Conservation (phyloP, 2,888 invertebrate species). For the Lysandra coridon region DNA sequence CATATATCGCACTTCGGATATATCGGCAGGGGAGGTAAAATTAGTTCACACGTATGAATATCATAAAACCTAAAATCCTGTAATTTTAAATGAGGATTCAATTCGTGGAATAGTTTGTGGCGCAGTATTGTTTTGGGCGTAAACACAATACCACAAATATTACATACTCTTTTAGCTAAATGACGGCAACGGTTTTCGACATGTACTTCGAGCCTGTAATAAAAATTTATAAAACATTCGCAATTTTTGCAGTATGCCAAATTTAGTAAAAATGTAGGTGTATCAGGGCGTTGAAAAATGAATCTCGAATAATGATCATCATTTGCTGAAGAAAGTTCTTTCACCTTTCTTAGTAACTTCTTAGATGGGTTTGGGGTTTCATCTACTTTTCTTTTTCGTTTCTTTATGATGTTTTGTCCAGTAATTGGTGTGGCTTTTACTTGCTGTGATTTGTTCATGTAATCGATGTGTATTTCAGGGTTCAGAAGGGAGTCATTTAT, state of each 20-base stretch:
- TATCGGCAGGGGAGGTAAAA: slow-evolving; percentile 57
- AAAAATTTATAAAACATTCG: slow-evolving; percentile 52
- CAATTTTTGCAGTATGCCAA: slow-evolving; percentile 54
- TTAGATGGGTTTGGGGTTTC: background rate
- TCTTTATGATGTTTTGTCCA: background rate
- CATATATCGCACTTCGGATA: slow-evolving; percentile 58
- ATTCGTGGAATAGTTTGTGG: slow-evolving; percentile 53
- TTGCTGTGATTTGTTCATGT: background rate
- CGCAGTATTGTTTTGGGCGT: slow-evolving; percentile 46
- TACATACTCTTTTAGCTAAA: slow-evolving; percentile 50
- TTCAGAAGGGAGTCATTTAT: slow-evolving; percentile 38
- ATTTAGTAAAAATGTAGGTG: slow-evolving; percentile 31
- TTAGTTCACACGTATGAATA: slow-evolving; percentile 49
- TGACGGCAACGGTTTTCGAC: slow-evolving; percentile 48
- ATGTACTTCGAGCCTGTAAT: slow-evolving; percentile 47
- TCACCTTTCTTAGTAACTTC: background rate
- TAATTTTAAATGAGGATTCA: slow-evolving; percentile 48
- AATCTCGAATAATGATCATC: slow-evolving; percentile 13
- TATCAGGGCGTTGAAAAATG: background rate
- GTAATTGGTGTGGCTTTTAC: background rate
- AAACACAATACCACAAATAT: slow-evolving; percentile 58
- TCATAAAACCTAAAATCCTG: slow-evolving; percentile 59
- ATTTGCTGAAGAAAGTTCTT: background rate
- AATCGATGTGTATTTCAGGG: background rate
- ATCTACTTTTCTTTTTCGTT: background rate